These are phyloP conservation scores for Cheilosia scutellata DNA, from an alignment of 2,888 invertebrate genomes.

Conservation along the genomic window DNA sequence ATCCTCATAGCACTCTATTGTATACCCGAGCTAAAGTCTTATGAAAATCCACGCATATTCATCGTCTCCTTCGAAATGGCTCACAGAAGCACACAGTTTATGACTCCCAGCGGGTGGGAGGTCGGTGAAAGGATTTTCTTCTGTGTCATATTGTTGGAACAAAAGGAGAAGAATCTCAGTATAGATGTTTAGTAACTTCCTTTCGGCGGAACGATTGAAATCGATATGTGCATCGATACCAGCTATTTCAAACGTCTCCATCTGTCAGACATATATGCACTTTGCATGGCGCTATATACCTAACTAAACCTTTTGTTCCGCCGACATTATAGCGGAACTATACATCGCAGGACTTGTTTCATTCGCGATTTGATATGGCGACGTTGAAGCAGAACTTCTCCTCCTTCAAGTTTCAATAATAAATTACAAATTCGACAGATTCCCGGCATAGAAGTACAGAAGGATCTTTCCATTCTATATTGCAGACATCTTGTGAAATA, in stretches of 20 bases:
- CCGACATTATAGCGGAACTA: background rate
- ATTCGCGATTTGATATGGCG: constrained; percentile 51
- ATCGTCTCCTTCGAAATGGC: constrained; percentile 11
- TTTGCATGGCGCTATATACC: background rate
- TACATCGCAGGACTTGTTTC: constrained; percentile 46
- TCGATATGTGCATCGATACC: constrained; percentile 48
- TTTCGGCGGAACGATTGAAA: constrained; percentile 40
- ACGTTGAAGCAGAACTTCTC: constrained; percentile 34
- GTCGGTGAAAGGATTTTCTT: constrained; percentile 10
- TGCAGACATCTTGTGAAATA: constrained; percentile 55
- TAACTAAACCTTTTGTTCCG: constrained; percentile 26
- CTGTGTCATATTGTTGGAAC: background rate
- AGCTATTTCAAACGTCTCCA: background rate
- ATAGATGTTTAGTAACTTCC: background rate
- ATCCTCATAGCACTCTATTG: constrained; percentile 20
- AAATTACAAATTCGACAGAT: constrained; percentile 75
- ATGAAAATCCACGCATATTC: constrained; percentile 21
- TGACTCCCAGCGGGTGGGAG: constrained; percentile 14
- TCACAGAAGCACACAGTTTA: constrained; percentile 29
- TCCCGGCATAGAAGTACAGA: constrained; percentile 48
- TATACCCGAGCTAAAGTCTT: constrained; percentile 12
- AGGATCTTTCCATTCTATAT: background rate
- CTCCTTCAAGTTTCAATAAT: constrained; percentile 64
- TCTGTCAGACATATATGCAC: constrained; percentile 25
- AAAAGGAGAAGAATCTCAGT: background rate